Evolutionary conservation across 2,113 vertebrate species (phyloP).

Genomic region (Orientallactaga bullata): DNA sequence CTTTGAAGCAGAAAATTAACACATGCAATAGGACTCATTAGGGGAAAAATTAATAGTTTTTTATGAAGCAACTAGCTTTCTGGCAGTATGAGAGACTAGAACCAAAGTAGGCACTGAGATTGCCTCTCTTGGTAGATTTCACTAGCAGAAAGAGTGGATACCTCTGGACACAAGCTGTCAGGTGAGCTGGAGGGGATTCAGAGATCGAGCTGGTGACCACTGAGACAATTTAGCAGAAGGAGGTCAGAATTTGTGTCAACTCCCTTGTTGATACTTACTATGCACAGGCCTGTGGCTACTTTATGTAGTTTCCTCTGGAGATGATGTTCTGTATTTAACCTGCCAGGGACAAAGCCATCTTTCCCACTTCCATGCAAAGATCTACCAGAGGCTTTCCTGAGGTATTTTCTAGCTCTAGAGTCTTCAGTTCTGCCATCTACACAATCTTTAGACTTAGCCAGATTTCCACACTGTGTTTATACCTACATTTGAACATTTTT

Average conservation of each 20-base stretch:
- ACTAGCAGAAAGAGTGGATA: background rate
- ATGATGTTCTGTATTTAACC: background rate
- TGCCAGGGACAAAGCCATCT: background rate
- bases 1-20: background rate
- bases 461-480: background rate
- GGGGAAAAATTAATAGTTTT: background rate
- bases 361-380: background rate
- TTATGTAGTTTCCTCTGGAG: background rate
- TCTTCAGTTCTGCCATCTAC: background rate
- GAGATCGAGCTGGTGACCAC: background rate
- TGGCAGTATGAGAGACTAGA: background rate
- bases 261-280: background rate
- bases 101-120: background rate
- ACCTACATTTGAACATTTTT: conserved; percentile 22
- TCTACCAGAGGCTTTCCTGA: conserved; percentile 17
- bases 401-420: background rate
- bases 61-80: background rate
- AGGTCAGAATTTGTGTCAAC: background rate
- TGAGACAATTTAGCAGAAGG: background rate
- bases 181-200: background rate
- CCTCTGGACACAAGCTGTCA: background rate
- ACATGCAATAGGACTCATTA: background rate
- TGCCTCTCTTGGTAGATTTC: background rate
- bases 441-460: conserved; percentile 30
- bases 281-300: background rate